phyloP scores from a whole-genome alignment of 2,113 vertebrate species.

The Setophaga kirtlandii region DNA sequence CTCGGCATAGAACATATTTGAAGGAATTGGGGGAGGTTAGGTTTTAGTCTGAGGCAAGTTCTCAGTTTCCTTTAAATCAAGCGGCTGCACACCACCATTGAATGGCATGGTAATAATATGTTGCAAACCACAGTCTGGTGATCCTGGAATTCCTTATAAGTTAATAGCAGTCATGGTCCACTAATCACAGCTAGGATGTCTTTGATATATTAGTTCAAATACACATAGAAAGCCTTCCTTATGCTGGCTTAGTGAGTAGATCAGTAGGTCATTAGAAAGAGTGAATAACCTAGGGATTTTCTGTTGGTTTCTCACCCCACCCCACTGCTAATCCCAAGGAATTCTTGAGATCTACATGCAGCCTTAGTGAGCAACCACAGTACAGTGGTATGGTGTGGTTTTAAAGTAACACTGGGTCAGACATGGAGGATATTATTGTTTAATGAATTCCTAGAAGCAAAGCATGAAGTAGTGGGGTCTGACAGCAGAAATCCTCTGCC shows the following conservation, averaged over 20 bases:
- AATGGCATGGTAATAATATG: slow-evolving; percentile 27
- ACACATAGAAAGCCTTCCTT: neutral
- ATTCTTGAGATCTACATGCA: neutral
- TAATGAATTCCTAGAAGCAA: neutral
- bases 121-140: slow-evolving; percentile 44
- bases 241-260: neutral
- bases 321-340: neutral
- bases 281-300: neutral
- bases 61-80: neutral
- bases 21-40: neutral
- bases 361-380: neutral
- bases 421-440: neutral
- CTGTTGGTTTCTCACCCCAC: neutral
- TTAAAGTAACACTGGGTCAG: neutral
- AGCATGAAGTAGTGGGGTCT: neutral
- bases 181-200: slow-evolving; percentile 37
- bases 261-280: neutral
- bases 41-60: neutral
- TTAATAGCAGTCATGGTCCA: slow-evolving; percentile 50
- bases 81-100: neutral
- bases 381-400: neutral
- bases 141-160: slow-evolving; percentile 46
- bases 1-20: neutral
- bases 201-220: slow-evolving; percentile 15
- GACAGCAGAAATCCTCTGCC: neutral